These are phyloP conservation scores for Clarias laeviceps DNA, from an alignment of 2,797 vertebrate genomes.

Conservation along the genomic window DNA sequence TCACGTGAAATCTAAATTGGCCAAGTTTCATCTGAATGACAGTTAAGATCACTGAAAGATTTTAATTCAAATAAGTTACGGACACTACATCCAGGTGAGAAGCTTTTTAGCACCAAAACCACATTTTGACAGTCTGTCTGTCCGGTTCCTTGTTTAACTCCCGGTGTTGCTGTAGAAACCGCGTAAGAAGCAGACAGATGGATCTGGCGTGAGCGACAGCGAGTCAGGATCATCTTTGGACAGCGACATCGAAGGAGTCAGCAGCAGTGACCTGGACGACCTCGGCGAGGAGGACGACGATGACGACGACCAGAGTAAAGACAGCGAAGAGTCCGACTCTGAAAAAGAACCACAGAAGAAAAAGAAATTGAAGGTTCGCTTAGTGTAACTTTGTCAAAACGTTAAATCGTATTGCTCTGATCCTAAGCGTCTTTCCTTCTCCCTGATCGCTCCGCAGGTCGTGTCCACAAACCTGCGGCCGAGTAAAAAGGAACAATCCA, in stretches of 20 bases:
- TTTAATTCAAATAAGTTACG: too few relatives aligned
- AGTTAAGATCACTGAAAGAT: too few relatives aligned
- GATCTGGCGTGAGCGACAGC: conserved; percentile 87
- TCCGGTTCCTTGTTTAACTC: not conserved
- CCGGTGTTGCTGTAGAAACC: conserved; percentile 76
- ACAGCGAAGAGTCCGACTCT: conserved; percentile 81
- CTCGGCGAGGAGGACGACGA: conserved; percentile 92
- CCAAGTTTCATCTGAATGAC: too few relatives aligned
- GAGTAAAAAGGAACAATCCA: conserved; percentile 80
- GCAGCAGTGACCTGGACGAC: conserved; percentile 95
- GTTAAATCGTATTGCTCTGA: not conserved
- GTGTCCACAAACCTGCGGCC: conserved; percentile 79
- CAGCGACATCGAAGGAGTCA: conserved; percentile 93
- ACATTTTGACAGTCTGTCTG: too few relatives aligned
- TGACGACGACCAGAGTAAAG: conserved; percentile 90
- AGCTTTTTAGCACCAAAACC: too few relatives aligned
- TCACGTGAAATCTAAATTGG: too few relatives aligned
- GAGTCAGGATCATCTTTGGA: conserved; percentile 94
- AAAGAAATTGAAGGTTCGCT: conserved; percentile 86
- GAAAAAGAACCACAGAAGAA: conserved; percentile 86
- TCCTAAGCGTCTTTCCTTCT: not conserved
- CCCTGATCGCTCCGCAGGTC: conserved; percentile 72
- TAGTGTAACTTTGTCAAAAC: not conserved
- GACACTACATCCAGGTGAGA: not conserved
- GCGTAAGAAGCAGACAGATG: conserved; percentile 86